Percentiles rank a stretch among this genome's conserved stretches.
Evolutionary conservation across 2,888 invertebrate species (phyloP).

Genomic region (Latrodectus elegans): DNA sequence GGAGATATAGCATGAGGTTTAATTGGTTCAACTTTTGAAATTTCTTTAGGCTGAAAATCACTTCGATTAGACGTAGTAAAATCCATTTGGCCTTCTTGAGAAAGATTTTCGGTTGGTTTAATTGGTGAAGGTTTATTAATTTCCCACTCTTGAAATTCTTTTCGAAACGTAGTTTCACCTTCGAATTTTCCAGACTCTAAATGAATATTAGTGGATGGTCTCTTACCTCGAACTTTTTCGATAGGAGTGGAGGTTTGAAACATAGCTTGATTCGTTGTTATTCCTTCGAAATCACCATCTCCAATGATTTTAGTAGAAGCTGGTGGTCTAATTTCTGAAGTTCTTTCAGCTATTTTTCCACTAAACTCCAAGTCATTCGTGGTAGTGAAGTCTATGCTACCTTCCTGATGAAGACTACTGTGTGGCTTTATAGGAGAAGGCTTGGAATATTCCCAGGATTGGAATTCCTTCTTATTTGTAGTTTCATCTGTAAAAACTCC

Average conservation of each 20-base stretch:
- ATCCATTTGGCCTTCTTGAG: constrained; percentile 69
- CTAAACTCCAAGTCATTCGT: constrained; percentile 44
- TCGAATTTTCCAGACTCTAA: constrained; percentile 51
- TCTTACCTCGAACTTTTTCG: constrained; percentile 44
- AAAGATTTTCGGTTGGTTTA: constrained; percentile 59
- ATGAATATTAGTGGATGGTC: constrained; percentile 51
- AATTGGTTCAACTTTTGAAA: constrained; percentile 20
- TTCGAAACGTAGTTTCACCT: constrained; percentile 41
- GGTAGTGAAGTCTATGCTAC: constrained; percentile 47
- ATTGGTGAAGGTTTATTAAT: constrained; percentile 52
- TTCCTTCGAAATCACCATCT: constrained; percentile 48
- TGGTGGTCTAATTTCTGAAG: constrained; percentile 25
- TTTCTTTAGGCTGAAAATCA: constrained; percentile 29
- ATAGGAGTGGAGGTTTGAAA: constrained; percentile 16
- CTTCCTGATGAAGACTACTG: constrained; percentile 63
- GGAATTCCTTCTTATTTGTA: constrained; percentile 29
- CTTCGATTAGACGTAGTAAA: constrained; percentile 64
- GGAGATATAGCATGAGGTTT: constrained; percentile 26
- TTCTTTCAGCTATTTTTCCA: constrained; percentile 28
- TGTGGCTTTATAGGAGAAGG: constrained; percentile 35
- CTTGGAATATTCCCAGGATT: constrained; percentile 34
- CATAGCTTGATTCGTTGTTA: constrained; percentile 44
- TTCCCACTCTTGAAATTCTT: constrained; percentile 42
- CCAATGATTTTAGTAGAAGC: background rate
- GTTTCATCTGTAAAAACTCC: constrained; percentile 39